A percentile compares a stretch with the other conserved stretches of the same genome.
phyloP scores from a whole-genome alignment of 2,113 vertebrate species.

The Lipophrys pholis region DNA sequence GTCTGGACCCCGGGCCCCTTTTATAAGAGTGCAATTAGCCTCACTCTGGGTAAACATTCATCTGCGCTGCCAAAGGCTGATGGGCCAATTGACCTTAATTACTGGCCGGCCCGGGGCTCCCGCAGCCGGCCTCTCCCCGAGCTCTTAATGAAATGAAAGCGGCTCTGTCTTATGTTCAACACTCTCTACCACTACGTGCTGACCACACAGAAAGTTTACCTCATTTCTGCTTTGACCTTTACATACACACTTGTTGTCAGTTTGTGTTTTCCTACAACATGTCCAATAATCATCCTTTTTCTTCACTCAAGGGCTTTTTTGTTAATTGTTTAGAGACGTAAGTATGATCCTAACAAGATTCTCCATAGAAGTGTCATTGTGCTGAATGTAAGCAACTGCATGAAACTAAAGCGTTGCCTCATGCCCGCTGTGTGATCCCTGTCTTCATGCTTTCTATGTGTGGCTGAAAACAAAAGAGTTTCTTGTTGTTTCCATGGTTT shows the following conservation, averaged over 20 bases:
- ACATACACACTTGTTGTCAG: constrained; percentile 38
- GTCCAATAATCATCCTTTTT: constrained; percentile 51
- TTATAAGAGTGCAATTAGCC: constrained; percentile 79
- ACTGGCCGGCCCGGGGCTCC: constrained; percentile 69
- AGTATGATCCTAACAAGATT: constrained; percentile 56
- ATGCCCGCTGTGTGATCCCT: constrained; percentile 43
- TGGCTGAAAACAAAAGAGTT: constrained; percentile 8
- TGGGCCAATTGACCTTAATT: constrained; percentile 82
- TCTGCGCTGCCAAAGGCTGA: constrained; percentile 77
- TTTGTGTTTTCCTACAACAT: constrained; percentile 53
- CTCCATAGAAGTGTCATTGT: constrained; percentile 41
- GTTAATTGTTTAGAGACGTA: constrained; percentile 57
- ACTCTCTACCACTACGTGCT: constrained; percentile 42
- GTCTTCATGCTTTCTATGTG: constrained; percentile 24
- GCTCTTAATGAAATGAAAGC: constrained; percentile 74
- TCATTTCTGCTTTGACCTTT: constrained; percentile 27
- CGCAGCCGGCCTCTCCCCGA: constrained; percentile 52
- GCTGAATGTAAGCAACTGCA: constrained; percentile 53
- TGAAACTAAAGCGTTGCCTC: constrained; percentile 54
- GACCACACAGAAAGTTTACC: constrained; percentile 60
- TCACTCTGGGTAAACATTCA: constrained; percentile 80
- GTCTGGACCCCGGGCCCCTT: constrained; percentile 71
- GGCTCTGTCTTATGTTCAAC: constrained; percentile 66
- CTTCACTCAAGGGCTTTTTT: constrained; percentile 62
- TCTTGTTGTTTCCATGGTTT: constrained; percentile 1